Evolutionary conservation across 2,888 invertebrate genomes (phyloP).

Genomic region (Herminia tarsipennalis): DNA sequence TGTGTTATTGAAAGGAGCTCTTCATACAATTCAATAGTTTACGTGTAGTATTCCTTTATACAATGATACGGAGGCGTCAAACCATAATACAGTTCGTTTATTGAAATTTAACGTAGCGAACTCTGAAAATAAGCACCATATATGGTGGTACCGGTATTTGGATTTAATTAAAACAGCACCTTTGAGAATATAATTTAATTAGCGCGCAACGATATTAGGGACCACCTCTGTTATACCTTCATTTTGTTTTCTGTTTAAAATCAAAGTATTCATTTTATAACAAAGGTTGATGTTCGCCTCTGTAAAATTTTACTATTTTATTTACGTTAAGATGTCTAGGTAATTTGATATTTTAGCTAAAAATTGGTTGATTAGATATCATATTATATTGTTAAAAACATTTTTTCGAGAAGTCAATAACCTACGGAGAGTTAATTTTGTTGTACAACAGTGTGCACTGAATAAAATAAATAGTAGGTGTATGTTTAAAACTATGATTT

Average conservation of each 20-base stretch:
- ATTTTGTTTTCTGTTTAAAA: conserved; percentile 23
- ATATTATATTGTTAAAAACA: too few species aligned
- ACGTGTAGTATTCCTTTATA: conserved; percentile 10
- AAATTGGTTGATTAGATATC: too few species aligned
- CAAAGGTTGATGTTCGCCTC: background rate
- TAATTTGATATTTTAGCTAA: too few species aligned
- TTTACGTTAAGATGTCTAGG: too few species aligned
- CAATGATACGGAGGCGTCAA: conserved; percentile 6
- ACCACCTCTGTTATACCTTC: conserved; percentile 20
- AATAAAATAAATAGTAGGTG: too few species aligned
- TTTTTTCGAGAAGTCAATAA: too few species aligned
- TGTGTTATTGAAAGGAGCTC: conserved; percentile 8
- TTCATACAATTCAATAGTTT: conserved; percentile 10
- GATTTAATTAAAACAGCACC: conserved; percentile 60
- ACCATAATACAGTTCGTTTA: conserved; percentile 8
- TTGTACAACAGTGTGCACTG: too few species aligned
- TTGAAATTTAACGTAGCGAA: conserved; percentile 17
- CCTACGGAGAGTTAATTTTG: too few species aligned
- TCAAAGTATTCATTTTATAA: conserved; percentile 1
- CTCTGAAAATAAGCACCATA: conserved; percentile 36
- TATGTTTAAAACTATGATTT: too few species aligned
- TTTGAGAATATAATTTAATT: conserved; percentile 60
- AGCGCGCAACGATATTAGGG: conserved; percentile 45
- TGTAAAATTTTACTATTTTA: conserved; percentile 2
- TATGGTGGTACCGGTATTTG: conserved; percentile 41